A percentile compares a stretch with the other conserved stretches of the same genome.
Conservation (phyloP, 2,888 invertebrate species). For the Linnaemya vulpina region DNA sequence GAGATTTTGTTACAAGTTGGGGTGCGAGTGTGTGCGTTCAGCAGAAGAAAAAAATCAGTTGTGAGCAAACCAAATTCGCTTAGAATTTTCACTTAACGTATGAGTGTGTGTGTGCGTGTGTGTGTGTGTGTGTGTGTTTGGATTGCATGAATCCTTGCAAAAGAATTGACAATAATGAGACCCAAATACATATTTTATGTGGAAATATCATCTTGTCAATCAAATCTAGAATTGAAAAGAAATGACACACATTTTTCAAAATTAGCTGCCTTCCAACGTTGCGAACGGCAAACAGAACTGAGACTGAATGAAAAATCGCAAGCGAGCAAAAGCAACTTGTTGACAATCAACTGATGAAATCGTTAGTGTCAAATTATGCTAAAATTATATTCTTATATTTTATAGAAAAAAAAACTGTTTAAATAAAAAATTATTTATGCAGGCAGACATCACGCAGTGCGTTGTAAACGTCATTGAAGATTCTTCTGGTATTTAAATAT, state of each 20-base stretch:
- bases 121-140: background rate
- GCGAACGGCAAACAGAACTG: background rate
- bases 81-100: background rate
- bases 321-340: slow-evolving; percentile 6
- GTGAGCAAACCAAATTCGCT: slow-evolving; percentile 24
- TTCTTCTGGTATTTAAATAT: no score
- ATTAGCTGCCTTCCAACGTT: slow-evolving; percentile 35
- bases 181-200: slow-evolving; percentile 29
- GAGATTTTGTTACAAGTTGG: background rate
- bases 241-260: slow-evolving; percentile 19
- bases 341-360: background rate
- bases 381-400: background rate
- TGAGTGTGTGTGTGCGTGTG: background rate
- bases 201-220: slow-evolving; percentile 29
- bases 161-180: slow-evolving; percentile 39
- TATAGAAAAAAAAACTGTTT: background rate
- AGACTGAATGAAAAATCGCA: background rate
- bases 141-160: background rate
- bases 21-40: no score
- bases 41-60: slow-evolving; percentile 21
- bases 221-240: slow-evolving; percentile 5
- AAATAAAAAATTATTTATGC: background rate
- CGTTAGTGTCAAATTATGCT: background rate
- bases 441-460: no score
- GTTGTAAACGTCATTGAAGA: no score